A percentile compares a stretch with the other conserved stretches of the same genome.
These are phyloP conservation scores for Pedicia rivosa DNA, from an alignment of 2,888 invertebrate species.

Conservation along the genomic window DNA sequence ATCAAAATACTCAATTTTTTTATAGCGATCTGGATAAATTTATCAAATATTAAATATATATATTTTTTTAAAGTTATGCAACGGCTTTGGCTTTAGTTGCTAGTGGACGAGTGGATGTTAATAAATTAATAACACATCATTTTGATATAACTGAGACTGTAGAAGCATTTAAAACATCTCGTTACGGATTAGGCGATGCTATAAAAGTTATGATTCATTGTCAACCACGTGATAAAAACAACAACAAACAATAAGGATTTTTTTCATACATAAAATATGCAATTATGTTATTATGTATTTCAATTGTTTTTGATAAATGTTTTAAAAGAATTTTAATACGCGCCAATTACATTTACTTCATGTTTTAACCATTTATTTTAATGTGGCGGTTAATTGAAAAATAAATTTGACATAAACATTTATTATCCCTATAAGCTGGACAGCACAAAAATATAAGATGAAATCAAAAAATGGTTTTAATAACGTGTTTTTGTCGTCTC, in stretches of 20 bases:
- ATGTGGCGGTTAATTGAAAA: too few species aligned
- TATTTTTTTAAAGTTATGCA: constrained; percentile 44
- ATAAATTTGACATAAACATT: too few species aligned
- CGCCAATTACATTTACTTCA: too few species aligned
- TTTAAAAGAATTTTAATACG: too few species aligned
- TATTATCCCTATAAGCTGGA: too few species aligned
- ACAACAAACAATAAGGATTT: constrained; percentile 16
- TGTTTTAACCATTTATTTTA: too few species aligned
- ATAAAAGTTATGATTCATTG: constrained; percentile 84
- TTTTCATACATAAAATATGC: too few species aligned
- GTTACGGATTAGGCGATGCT: constrained; percentile 49
- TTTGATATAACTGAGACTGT: constrained; percentile 58
- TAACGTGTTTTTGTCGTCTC: too few species aligned
- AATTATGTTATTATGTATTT: too few species aligned
- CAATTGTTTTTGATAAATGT: too few species aligned
- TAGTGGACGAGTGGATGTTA: constrained; percentile 60
- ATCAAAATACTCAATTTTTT: neutral
- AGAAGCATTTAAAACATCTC: constrained; percentile 71
- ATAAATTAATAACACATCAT: constrained; percentile 71
- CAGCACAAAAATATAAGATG: too few species aligned
- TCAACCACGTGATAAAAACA: constrained; percentile 37
- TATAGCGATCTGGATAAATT: constrained; percentile 4
- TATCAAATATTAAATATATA: constrained; percentile 5
- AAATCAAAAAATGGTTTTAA: too few species aligned
- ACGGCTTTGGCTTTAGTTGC: constrained; percentile 63